Percentiles rank a stretch among this genome's conserved stretches.
Evolutionary conservation across 2,797 vertebrate genomes (phyloP).

Genomic region (Pseudochaenichthys georgianus): DNA sequence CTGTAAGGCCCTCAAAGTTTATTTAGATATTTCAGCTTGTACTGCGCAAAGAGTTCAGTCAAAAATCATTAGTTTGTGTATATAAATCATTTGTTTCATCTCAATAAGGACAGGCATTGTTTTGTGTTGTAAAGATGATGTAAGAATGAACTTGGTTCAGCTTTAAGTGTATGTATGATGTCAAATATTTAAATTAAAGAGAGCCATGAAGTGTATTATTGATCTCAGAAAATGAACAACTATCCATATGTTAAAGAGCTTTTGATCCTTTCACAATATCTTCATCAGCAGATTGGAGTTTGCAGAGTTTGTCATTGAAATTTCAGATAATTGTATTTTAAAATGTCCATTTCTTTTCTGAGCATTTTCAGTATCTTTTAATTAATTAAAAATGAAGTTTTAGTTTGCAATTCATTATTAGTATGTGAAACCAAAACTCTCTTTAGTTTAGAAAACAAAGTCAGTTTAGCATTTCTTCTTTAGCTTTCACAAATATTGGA

Average conservation of each 20-base stretch:
- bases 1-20: not conserved
- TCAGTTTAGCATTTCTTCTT: not conserved
- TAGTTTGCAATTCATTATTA: not conserved
- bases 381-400: not conserved
- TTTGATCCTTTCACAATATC: constrained; percentile 4
- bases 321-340: not conserved
- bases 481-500: constrained; percentile 7
- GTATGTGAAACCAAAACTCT: not conserved
- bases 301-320: not conserved
- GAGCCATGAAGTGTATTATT: not conserved
- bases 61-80: not conserved
- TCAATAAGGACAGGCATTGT: not conserved
- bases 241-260: not conserved
- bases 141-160: not conserved
- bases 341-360: no score
- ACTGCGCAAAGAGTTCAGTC: not conserved
- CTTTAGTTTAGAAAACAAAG: not conserved
- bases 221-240: not conserved
- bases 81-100: not conserved
- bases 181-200: not conserved
- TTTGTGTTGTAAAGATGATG: not conserved
- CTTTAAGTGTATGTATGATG: not conserved
- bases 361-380: no score
- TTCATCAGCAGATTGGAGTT: not conserved
- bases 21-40: not conserved